Evolutionary conservation across 2,113 vertebrate genomes (phyloP).

Genomic region (Amphiprion ocellaris): DNA sequence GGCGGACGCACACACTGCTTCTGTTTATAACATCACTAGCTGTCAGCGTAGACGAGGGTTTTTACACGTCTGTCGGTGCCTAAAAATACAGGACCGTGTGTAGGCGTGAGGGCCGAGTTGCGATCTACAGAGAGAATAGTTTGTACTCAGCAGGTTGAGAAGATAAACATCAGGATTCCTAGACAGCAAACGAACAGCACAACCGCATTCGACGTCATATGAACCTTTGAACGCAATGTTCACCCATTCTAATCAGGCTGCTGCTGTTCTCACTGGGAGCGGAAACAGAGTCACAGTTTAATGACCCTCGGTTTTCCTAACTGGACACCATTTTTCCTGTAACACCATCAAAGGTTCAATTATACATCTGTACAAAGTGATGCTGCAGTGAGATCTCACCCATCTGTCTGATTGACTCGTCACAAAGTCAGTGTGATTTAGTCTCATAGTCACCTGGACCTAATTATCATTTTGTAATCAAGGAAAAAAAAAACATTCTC

Average conservation of each 20-base stretch:
- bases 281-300: too few relatives aligned
- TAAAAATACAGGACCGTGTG: not conserved
- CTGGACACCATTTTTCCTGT: too few relatives aligned
- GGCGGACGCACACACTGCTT: not conserved
- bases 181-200: not conserved
- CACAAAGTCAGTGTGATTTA: too few relatives aligned
- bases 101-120: not conserved
- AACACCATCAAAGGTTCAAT: too few relatives aligned
- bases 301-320: too few relatives aligned
- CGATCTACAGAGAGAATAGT: not conserved
- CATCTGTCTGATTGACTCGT: too few relatives aligned
- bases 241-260: not conserved
- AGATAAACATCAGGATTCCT: conserved; percentile 6
- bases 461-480: too few relatives aligned
- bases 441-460: too few relatives aligned
- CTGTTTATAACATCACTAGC: conserved; percentile 12
- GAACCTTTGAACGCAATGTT: not conserved
- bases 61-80: not conserved
- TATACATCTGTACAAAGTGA: too few relatives aligned
- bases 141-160: conserved; percentile 6
- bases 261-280: not conserved
- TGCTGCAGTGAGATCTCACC: too few relatives aligned
- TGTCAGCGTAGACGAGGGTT: not conserved
- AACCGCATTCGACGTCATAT: not conserved
- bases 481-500: too few relatives aligned